A percentile compares a stretch with the other conserved stretches of the same genome.
Conservation (phyloP, 2,797 vertebrate genomes). For the Lacerta agilis region DNA sequence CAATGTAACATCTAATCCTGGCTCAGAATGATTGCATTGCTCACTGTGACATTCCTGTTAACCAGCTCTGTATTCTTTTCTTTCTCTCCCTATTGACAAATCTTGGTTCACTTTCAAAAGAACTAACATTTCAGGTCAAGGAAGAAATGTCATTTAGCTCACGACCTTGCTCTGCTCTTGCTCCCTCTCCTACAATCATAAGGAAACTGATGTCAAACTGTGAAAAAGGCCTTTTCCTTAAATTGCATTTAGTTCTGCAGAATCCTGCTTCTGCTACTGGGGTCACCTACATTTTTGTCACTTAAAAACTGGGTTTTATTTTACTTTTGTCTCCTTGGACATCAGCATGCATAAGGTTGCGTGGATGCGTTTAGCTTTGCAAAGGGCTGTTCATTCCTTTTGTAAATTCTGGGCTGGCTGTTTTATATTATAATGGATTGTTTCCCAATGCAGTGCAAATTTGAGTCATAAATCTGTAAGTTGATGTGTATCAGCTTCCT, state of each 20-base stretch:
- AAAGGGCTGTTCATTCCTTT: neutral
- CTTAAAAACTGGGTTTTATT: neutral
- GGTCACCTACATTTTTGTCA: neutral
- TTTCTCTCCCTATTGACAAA: fast-evolving
- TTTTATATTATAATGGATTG: slow-evolving; percentile 22
- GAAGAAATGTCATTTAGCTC: neutral
- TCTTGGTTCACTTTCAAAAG: neutral
- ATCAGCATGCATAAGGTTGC: too few species aligned
- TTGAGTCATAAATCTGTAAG: slow-evolving; percentile 31
- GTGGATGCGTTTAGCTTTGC: neutral
- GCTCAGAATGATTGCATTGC: neutral
- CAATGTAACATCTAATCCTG: neutral
- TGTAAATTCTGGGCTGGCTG: neutral
- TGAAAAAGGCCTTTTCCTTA: slow-evolving; percentile 16
- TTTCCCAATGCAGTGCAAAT: slow-evolving; percentile 10
- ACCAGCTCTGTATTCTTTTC: neutral
- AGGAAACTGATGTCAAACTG: neutral
- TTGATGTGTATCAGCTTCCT: slow-evolving; percentile 14
- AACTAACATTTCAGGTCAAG: neutral
- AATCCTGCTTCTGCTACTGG: neutral
- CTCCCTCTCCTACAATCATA: neutral
- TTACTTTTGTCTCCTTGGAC: neutral
- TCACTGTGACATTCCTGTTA: neutral
- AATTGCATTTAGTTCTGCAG: neutral
- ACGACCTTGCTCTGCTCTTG: neutral